Conservation (phyloP, 2,888 invertebrate species). For the Sminthurinus aureus region DNA sequence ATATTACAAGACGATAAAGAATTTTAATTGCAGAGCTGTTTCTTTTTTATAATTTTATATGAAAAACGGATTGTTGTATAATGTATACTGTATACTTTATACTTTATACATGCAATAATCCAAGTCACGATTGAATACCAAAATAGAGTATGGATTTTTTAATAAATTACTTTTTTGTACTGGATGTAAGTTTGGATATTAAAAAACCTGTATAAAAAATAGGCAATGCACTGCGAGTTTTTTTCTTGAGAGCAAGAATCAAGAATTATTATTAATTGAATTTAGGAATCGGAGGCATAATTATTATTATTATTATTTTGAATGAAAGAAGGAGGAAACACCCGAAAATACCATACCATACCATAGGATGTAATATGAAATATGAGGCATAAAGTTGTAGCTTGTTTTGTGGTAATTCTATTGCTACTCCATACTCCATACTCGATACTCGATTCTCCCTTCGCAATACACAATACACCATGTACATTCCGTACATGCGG, state of each 20-base stretch:
- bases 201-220: not conserved
- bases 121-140: not conserved
- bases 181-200: not conserved
- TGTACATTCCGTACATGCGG: not conserved
- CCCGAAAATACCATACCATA: not conserved
- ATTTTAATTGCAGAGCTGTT: no score
- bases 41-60: no score
- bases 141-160: no score
- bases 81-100: no score
- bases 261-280: not conserved
- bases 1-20: no score
- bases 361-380: not conserved
- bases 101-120: no score
- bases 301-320: not conserved
- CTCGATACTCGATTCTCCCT: no score
- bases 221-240: not conserved
- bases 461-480: no score
- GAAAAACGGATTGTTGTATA: no score
- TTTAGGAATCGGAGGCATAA: not conserved
- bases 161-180: no score
- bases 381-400: not conserved
- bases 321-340: not conserved
- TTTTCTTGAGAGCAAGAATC: not conserved
- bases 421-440: no score
- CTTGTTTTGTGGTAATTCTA: no score